Base-by-base conservation (phyloP, 2,113 vertebrate species). In the Colinus virginianus region DNA sequence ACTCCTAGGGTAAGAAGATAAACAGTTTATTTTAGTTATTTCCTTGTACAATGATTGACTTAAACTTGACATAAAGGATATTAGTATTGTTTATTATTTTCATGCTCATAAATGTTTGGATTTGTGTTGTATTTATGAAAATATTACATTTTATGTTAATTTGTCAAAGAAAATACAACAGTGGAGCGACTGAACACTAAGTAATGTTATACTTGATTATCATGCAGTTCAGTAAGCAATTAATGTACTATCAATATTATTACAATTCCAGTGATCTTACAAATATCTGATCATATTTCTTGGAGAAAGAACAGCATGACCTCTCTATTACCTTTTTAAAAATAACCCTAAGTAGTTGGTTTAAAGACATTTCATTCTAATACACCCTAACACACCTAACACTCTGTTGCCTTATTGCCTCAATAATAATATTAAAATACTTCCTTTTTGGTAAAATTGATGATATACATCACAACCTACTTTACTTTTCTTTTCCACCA, bases 21-120 rank as follows among this genome's bases (percentile, higher is more conserved):
- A 93, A 64, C 74, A 53, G 11, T 84, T 92, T 76, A 55, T 78
- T 6, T 66, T 88, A 84, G 40, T 34, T 79, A 71, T 88, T 87
- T 86, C 58, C 53, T 78, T 82, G 36, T 62, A 66, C 40, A 88
- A 78, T 78, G 40, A 62, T 22, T 69, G 36, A 38, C 5, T 0
- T 45, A 58, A 46, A 1, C 45, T 84, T 90, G 66, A 75, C 45
- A 75, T 49, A 55, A 90, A 81, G 34, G 23, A 7, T 53, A 86
- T 61, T 82, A 53, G 5, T 75, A 61, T n/a, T 48, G 84, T 7
- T 9, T 79, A 6, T 55, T 90, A 34, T 77, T 91, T 11, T 69
- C 12, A 42, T 62, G 13, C 12, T 43, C 23, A 64, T 22, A n/a
- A 77, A 81, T 48, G 2, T 75, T 81, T 81, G 42, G 22, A 68